phyloP scores from a whole-genome alignment of 2,113 vertebrate species.

The Lycaon pictus region DNA sequence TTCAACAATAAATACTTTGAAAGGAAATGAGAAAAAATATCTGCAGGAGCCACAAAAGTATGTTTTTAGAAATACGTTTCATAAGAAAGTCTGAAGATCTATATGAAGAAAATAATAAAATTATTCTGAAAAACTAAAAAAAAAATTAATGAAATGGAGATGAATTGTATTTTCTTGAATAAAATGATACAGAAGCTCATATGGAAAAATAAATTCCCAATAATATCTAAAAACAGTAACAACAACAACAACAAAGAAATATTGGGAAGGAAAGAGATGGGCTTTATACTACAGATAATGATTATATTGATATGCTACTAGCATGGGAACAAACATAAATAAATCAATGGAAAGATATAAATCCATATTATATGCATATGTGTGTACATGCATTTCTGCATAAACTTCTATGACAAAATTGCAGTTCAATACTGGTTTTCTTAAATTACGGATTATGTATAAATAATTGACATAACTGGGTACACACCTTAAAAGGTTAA shows the following conservation, averaged over 20 bases:
- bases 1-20: neutral
- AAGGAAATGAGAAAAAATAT: neutral
- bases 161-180: neutral
- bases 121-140: neutral
- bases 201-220: neutral
- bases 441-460: neutral
- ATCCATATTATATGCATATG: neutral
- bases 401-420: neutral
- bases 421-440: neutral
- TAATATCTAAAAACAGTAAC: neutral
- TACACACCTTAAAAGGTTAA: neutral
- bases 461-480: neutral
- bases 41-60: neutral
- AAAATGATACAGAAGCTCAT: neutral
- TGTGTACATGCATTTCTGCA: neutral
- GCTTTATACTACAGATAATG: neutral
- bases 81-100: neutral
- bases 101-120: neutral
- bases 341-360: neutral
- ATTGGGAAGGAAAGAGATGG: neutral
- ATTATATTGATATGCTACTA: neutral
- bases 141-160: neutral
- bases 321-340: neutral
- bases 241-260: neutral
- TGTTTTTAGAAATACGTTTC: conserved; percentile 2